These are phyloP conservation scores for Alces alces DNA, from an alignment of 2,113 vertebrate genomes.

Conservation along the genomic window DNA sequence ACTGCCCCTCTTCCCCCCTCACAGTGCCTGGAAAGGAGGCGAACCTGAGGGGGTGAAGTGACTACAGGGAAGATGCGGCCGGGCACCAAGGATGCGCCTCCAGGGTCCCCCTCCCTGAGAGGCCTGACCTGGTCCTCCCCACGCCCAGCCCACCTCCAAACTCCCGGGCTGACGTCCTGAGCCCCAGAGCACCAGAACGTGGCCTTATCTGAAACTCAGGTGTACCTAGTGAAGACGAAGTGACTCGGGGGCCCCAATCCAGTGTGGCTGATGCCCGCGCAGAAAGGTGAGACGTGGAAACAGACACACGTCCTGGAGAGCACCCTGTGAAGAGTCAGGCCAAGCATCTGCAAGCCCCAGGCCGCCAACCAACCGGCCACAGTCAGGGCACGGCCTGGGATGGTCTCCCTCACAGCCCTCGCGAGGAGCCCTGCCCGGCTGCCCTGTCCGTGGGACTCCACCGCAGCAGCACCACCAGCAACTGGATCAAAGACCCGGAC, in stretches of 20 bases:
- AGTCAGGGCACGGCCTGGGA: not conserved
- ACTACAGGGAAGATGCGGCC: not conserved
- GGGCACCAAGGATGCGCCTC: not conserved
- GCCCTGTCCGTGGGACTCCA: rapidly evolving
- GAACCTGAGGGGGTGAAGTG: not conserved
- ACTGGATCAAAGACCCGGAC: not conserved
- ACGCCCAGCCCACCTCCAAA: no score
- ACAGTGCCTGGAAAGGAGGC: not conserved
- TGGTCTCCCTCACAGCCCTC: rapidly evolving
- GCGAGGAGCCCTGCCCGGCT: not conserved
- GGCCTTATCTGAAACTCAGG: not conserved
- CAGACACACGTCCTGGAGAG: not conserved
- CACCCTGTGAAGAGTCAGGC: rapidly evolving
- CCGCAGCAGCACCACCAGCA: not conserved
- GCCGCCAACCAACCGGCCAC: no score
- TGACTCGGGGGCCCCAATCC: not conserved
- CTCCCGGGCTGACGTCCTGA: rapidly evolving
- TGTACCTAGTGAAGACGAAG: not conserved
- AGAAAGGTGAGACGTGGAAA: not conserved
- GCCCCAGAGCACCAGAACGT: not conserved
- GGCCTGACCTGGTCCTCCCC: not conserved
- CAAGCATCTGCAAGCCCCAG: not conserved
- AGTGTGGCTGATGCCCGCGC: not conserved
- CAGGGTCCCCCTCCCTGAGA: not conserved
- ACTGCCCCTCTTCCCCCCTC: not conserved